phyloP scores from a whole-genome alignment of 2,888 invertebrate genomes.

The Sminthurides aquaticus region DNA sequence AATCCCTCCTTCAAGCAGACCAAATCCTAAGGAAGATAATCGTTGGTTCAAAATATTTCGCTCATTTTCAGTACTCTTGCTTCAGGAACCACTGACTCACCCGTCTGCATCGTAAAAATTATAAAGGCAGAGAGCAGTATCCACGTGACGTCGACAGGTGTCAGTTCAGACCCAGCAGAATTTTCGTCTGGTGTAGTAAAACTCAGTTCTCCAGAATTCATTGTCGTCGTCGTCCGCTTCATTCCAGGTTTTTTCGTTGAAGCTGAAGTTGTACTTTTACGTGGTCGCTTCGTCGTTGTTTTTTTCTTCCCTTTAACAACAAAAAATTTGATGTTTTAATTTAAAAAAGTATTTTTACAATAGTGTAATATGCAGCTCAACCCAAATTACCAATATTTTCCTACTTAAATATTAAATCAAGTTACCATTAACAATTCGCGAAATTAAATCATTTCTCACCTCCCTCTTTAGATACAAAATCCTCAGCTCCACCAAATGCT shows the following conservation, averaged over 20 bases:
- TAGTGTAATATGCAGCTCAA: too few species aligned
- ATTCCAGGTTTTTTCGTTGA: neutral
- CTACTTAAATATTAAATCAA: too few species aligned
- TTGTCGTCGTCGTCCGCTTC: neutral
- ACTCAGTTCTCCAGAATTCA: neutral
- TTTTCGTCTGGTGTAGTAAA: neutral
- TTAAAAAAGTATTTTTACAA: too few species aligned
- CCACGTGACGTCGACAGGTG: conserved; percentile 78
- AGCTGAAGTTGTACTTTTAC: neutral
- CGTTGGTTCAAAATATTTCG: neutral
- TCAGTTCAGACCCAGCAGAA: conserved; percentile 50
- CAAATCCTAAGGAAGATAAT: conserved; percentile 46
- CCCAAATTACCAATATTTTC: too few species aligned
- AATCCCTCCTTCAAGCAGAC: conserved; percentile 48
- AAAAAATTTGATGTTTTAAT: too few species aligned
- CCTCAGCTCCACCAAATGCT: too few species aligned
- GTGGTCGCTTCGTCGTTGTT: neutral
- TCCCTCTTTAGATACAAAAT: too few species aligned
- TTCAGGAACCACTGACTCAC: conserved; percentile 48
- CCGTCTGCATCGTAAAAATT: conserved; percentile 89
- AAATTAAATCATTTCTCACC: too few species aligned
- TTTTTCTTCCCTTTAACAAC: too few species aligned
- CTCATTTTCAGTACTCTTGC: neutral
- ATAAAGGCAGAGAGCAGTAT: conserved; percentile 81
- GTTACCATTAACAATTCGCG: too few species aligned